Conservation (phyloP, 2,888 invertebrate species). For the Eupithecia dodoneata region DNA sequence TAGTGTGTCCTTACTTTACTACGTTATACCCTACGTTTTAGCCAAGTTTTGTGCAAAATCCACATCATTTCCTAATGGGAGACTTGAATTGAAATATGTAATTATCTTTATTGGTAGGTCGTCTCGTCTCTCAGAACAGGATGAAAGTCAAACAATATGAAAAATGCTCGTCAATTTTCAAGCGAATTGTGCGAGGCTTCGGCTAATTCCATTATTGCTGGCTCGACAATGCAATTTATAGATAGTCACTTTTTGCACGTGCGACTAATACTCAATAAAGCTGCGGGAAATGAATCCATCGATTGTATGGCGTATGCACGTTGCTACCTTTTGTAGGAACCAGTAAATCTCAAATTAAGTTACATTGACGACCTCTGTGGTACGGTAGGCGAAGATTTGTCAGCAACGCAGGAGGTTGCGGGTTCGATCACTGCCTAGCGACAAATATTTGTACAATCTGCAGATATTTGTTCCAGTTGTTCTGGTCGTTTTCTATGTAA, state of each 20-base stretch:
- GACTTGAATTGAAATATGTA: background rate
- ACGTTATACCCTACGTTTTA: too few species aligned
- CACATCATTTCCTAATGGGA: too few species aligned
- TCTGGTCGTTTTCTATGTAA: too few species aligned
- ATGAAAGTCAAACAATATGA: background rate
- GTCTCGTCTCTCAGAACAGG: background rate
- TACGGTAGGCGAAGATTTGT: too few species aligned
- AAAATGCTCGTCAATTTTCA: background rate
- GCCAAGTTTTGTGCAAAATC: too few species aligned
- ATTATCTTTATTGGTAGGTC: background rate
- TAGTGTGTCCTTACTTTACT: too few species aligned
- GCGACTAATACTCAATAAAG: background rate
- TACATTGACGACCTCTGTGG: too few species aligned
- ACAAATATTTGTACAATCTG: too few species aligned
- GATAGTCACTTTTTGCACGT: constrained; percentile 7
- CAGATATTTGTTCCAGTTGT: too few species aligned
- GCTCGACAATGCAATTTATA: constrained; percentile 13
- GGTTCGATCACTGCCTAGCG: too few species aligned
- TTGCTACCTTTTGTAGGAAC: background rate
- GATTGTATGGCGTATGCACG: background rate
- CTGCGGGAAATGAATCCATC: background rate
- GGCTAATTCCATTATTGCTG: background rate
- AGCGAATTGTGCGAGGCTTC: background rate
- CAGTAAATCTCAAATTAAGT: background rate
- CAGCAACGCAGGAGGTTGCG: too few species aligned